A percentile compares a stretch with the other conserved stretches of the same genome.
phyloP scores from a whole-genome alignment of 2,888 invertebrate genomes.

The Leptopilina myrica region DNA sequence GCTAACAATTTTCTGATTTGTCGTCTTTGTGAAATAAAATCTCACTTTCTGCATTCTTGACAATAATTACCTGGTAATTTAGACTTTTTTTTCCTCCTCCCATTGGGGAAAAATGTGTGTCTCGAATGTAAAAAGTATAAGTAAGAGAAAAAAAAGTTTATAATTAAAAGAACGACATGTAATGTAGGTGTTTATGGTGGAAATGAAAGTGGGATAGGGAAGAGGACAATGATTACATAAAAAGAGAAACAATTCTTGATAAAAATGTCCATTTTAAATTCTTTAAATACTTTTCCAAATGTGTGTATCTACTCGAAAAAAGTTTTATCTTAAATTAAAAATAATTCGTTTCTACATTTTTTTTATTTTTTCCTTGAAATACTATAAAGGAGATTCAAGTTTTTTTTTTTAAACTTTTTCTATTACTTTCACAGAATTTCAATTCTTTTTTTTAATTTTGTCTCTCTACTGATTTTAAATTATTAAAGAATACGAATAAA shows the following conservation, averaged over 20 bases:
- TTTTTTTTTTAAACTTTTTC: too few relatives aligned
- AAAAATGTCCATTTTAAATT: neutral
- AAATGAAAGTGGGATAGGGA: neutral
- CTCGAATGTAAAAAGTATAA: too few relatives aligned
- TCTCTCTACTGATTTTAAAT: too few relatives aligned
- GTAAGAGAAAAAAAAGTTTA: neutral
- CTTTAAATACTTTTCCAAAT: neutral
- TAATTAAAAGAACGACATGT: constrained; percentile 4
- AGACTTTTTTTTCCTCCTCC: neutral
- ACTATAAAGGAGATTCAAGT: too few relatives aligned
- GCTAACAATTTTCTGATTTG: neutral
- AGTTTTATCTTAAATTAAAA: too few relatives aligned
- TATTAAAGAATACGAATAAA: too few relatives aligned
- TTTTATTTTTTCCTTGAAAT: too few relatives aligned
- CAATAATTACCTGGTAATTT: neutral
- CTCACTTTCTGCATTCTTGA: constrained; percentile 9
- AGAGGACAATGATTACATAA: neutral
- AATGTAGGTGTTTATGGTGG: constrained; percentile 9
- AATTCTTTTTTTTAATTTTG: too few relatives aligned
- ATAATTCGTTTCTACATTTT: too few relatives aligned
- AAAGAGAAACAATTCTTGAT: neutral
- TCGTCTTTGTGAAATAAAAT: neutral
- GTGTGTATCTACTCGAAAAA: too few relatives aligned
- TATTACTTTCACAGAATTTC: too few relatives aligned
- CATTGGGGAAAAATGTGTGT: neutral